Percentiles rank a stretch among this genome's conserved stretches.
Conservation (phyloP, 2,113 vertebrate genomes). For the Elachura formosa region DNA sequence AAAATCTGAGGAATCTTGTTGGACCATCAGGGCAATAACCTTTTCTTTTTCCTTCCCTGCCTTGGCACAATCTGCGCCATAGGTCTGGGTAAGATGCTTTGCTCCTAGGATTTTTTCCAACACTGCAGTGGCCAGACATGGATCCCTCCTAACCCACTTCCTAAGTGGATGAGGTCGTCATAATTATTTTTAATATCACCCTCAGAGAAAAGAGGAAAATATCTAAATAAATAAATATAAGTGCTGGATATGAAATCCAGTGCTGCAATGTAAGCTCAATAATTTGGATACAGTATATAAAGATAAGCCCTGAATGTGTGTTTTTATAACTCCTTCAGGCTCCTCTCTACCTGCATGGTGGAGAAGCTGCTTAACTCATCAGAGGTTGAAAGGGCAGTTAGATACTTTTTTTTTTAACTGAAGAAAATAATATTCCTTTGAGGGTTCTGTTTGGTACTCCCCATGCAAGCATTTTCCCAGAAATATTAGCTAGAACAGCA, state of each 20-base stretch:
- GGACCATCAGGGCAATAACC: neutral
- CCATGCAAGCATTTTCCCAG: neutral
- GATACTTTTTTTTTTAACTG: neutral
- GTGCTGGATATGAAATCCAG: neutral
- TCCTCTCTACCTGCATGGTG: neutral
- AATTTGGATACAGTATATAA: neutral
- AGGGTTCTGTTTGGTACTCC: neutral
- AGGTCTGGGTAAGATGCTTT: neutral
- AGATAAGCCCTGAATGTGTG: rapidly evolving
- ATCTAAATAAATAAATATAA: neutral
- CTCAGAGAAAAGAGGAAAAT: neutral
- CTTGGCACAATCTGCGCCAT: neutral
- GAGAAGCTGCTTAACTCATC: neutral
- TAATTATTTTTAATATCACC: neutral
- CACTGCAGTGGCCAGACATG: rapidly evolving
- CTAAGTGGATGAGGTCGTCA: neutral
- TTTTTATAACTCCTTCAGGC: neutral
- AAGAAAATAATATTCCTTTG: neutral
- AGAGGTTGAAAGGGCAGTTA: neutral
- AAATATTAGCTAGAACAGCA: neutral
- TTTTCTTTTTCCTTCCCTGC: neutral
- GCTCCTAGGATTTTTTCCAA: neutral
- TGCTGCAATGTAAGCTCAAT: neutral
- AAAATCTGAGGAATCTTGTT: neutral
- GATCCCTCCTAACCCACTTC: neutral